Evolutionary conservation across 2,113 vertebrate genomes (phyloP).

Genomic region (Hystrix cristata): DNA sequence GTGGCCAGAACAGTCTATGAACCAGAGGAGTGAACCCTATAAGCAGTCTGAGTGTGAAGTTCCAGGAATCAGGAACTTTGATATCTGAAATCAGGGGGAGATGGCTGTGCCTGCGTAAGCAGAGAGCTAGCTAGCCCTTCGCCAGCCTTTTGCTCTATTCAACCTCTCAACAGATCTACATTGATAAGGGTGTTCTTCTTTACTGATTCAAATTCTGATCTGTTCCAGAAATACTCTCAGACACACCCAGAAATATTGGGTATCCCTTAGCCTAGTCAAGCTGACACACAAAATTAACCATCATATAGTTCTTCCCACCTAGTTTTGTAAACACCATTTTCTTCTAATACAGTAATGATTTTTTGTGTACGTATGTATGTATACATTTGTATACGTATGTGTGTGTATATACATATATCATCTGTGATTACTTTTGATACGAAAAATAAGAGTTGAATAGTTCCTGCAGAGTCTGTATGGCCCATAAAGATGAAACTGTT

Average conservation of each 20-base stretch:
- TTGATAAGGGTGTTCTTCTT: neutral
- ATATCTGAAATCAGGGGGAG: neutral
- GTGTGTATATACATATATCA: neutral
- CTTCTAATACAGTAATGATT: neutral
- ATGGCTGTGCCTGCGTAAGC: no score
- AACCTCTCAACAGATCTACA: neutral
- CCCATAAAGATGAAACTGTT: neutral
- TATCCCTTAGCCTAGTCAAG: neutral
- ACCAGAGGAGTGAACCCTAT: neutral
- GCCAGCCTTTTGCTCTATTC: neutral
- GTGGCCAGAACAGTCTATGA: neutral
- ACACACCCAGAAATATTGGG: neutral
- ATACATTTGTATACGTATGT: no score
- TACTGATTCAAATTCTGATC: neutral
- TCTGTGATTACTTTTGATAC: neutral
- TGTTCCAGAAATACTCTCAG: neutral
- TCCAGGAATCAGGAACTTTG: neutral
- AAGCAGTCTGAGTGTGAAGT: neutral
- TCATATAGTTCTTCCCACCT: neutral
- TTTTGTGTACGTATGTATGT: neutral
- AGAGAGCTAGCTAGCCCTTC: neutral
- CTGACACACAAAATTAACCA: neutral
- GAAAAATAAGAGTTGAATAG: neutral
- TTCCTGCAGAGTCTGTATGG: neutral
- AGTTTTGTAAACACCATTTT: neutral